Base-by-base conservation (phyloP, 1,140 invertebrate species). In the Drosophila quadrilineata region DNA sequence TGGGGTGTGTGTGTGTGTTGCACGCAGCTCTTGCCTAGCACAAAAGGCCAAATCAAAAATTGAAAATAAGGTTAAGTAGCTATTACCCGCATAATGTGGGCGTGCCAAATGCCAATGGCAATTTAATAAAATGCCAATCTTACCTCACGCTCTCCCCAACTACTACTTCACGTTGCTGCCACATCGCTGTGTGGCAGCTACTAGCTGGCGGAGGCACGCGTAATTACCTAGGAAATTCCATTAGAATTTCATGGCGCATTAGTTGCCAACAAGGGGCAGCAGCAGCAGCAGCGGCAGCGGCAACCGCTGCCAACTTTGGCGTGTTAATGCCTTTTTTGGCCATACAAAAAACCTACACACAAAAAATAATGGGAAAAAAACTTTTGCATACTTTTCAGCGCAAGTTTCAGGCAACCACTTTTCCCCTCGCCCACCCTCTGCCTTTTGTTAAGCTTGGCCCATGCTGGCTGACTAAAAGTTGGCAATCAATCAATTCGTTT, bases 11-110 rank as follows among this genome's bases (percentile, higher is more conserved):
- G 46, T 48, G n/a, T n/a, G n/a, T n/a, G n/a, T n/a, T n/a, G n/a
- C n/a, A n/a, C n/a, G n/a, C n/a, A n/a, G n/a, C n/a, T n/a, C n/a
- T n/a, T n/a, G 26, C 24, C 33, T 14, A 52, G 26, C 49, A 75
- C 58, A 70, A 45, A 63, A 63, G n/a, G 67, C 54, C 70, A 60
- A 84, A 84, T 84, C 79, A 84, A 84, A 82, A 85, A 84, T 84
- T 85, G 79, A 84, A 84, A 84, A 84, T 84, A 84, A 85, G 79
- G 79, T 77, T 84, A 84, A 84, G 79, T 84, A 77, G 79, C 79
- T 84, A 85, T 84, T 84, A 84, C 40, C 40, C 59, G 46, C 66
- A 84, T 67, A 84, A 77, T 73, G 38, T 53, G 36, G 63, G 57
- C 52, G 53, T 49, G 35, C 31, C 17, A 12, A 41, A 41, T 38